Evolutionary conservation across 2,888 invertebrate genomes (phyloP), one percentile per base, ranked within the genome.

Genomic region (Eumerus sabulonum): DNA sequence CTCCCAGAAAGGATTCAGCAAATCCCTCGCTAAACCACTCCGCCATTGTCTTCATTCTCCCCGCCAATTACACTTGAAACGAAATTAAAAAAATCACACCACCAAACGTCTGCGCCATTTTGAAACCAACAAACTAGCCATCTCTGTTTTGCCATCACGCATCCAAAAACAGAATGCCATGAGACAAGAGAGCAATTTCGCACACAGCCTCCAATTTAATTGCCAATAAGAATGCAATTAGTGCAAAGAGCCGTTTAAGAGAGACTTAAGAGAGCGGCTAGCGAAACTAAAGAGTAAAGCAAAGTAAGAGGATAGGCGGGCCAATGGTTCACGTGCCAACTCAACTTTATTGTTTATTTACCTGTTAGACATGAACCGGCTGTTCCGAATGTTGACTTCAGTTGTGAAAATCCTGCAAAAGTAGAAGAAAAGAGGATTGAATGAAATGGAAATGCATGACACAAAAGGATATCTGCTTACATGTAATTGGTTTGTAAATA

Each of bases 361-460:
- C 89, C 87, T 27, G 86, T 79, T 64, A 89, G 82, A 82, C 88
- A 88, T 13, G 85, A 83, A 76, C 84, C 87, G 17, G 85, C 74
- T 47, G 85, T 83, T n/a, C 85, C 85, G 76, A 88, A 89, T 70
- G 83, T 85, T 57, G 85, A 82, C 79, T 89, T 89, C 36, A 89
- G 73, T 82, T 88, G 89, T 36, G 87, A 83, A 79, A 88, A 89
- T 53, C 86, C 88, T 89, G 83, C 1, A 84, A 85, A n/a, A 63
- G 64, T 70, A 68, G 38, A 62, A 19, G 13, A 51, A 18, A 47
- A 9, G 9, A 19, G 19, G 14, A 12, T 17, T 17, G 27, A 27
- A 27, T 27, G 2, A 27, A 7, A 7, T 4, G 27, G 27, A 27
- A 4, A 7, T 27, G 2, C 7, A 63, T 36, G 36, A 27, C 27